Percentiles rank a stretch among this genome's conserved stretches.
These are phyloP conservation scores for Amyelois transitella DNA, from an alignment of 1,140 invertebrate species.

Conservation along the genomic window DNA sequence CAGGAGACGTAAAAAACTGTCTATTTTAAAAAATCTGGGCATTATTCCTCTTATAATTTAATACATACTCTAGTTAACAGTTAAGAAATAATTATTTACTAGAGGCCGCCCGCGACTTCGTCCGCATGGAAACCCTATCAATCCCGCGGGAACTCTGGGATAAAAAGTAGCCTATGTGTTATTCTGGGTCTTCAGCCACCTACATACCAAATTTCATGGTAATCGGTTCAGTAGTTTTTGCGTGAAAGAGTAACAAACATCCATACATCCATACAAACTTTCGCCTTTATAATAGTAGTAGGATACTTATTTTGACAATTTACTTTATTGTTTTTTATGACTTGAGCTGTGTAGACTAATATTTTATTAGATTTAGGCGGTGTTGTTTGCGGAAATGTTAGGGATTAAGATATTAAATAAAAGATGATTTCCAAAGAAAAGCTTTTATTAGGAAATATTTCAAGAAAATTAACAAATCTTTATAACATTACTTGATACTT, in stretches of 20 bases:
- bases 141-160: no score
- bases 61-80: background rate
- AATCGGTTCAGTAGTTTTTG: no score
- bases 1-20: constrained; percentile 4
- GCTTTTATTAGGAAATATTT: background rate
- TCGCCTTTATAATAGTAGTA: no score
- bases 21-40: background rate
- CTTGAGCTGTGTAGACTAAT: background rate
- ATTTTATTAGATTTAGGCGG: background rate
- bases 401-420: background rate
- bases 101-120: no score
- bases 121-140: no score
- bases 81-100: constrained; percentile 3
- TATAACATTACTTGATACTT: background rate
- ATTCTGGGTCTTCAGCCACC: no score
- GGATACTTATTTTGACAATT: background rate
- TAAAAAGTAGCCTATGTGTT: no score
- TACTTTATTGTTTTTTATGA: background rate
- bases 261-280: no score
- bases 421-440: background rate
- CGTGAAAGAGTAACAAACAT: no score
- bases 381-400: background rate
- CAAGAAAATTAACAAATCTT: background rate
- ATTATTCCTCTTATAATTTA: background rate
- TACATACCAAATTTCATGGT: no score